Conservation (phyloP, 1,140 invertebrate species). For the Vanessa tameamea region DNA sequence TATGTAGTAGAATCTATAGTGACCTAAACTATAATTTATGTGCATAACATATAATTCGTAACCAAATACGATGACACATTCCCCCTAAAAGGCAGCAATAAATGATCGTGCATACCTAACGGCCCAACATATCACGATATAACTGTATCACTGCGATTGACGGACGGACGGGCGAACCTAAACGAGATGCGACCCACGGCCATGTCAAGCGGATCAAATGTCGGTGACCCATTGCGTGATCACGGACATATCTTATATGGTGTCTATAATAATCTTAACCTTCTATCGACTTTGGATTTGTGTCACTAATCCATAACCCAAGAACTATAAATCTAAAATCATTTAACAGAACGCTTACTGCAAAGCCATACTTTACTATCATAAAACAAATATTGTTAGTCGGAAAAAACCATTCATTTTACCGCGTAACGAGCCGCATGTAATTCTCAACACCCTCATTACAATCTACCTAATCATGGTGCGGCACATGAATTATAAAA, state of each 20-base stretch:
- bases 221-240: conserved; percentile 47
- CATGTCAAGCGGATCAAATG: conserved; percentile 65
- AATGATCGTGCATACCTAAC: conserved; percentile 52
- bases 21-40: no score
- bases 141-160: conserved; percentile 61
- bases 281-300: conserved; percentile 3
- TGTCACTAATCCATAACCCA: neutral
- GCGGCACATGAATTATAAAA: conserved; percentile 59
- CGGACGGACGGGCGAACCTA: conserved; percentile 9
- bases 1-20: no score
- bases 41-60: neutral
- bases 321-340: neutral
- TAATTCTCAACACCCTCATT: conserved; percentile 49
- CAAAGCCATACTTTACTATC: neutral
- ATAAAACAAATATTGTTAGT: conserved; percentile 9
- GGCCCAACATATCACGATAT: conserved; percentile 58
- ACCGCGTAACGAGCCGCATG: conserved; percentile 33
- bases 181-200: conserved; percentile 38
- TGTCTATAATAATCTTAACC: conserved; percentile 11
- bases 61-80: conserved; percentile 1
- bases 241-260: conserved; percentile 49
- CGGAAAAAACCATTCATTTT: conserved; percentile 22
- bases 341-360: neutral
- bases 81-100: conserved; percentile 16
- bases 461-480: conserved; percentile 62